Conservation (phyloP, 2,113 vertebrate genomes). For the Hymenochirus boettgeri region DNA sequence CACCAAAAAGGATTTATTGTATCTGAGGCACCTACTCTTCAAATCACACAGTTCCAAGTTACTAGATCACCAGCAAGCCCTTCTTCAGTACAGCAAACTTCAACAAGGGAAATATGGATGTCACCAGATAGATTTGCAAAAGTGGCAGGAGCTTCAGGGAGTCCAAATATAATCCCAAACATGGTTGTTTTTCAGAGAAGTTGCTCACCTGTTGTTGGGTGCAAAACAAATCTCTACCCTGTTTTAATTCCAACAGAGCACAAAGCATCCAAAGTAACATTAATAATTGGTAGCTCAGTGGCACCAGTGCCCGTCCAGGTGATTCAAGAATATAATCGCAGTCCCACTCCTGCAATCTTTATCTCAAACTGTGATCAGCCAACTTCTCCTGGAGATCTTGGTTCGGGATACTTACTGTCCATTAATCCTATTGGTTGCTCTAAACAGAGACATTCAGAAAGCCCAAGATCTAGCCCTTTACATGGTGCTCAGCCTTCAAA, state of each 20-base stretch:
- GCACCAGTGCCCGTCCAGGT: slow-evolving; percentile 56
- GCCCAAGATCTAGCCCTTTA: slow-evolving; percentile 31
- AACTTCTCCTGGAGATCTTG: slow-evolving; percentile 41
- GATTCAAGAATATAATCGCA: slow-evolving; percentile 55
- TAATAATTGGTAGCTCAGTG: slow-evolving; percentile 58
- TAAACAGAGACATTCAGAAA: slow-evolving; percentile 32
- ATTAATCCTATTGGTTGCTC: slow-evolving; percentile 52
- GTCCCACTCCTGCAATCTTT: slow-evolving; percentile 45
- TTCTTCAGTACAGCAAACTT: slow-evolving; percentile 43
- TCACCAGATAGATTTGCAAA: slow-evolving; percentile 46
- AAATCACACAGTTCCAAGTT: slow-evolving; percentile 56
- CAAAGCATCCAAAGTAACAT: slow-evolving; percentile 57
- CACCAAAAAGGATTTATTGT: slow-evolving; percentile 46
- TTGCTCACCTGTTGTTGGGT: slow-evolving; percentile 44
- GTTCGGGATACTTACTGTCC: slow-evolving; percentile 48
- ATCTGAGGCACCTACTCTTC: slow-evolving; percentile 47
- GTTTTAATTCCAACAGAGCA: slow-evolving; percentile 49
- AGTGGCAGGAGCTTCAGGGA: slow-evolving; percentile 42
- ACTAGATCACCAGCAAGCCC: slow-evolving; percentile 46
- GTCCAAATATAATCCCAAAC: slow-evolving; percentile 48
- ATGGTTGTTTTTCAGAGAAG: slow-evolving; percentile 52
- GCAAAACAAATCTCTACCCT: slow-evolving; percentile 41
- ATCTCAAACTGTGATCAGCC: slow-evolving; percentile 35
- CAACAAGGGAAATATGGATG: slow-evolving; percentile 50
- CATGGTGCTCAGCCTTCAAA: slow-evolving; percentile 26